phyloP scores from a whole-genome alignment of 2,797 vertebrate genomes.

The Nannoperca australis region DNA sequence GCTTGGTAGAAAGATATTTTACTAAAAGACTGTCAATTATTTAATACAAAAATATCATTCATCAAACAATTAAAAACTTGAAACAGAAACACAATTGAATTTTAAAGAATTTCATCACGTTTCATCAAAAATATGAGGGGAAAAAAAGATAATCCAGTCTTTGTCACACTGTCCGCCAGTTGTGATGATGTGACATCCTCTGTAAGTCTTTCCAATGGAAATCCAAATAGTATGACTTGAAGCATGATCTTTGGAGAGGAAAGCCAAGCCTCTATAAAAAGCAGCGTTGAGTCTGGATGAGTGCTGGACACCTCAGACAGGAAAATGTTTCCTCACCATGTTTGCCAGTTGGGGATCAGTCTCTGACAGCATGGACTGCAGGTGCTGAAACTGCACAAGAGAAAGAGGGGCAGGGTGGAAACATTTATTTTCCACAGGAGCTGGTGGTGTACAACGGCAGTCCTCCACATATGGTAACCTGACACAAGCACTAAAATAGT shows the following conservation, averaged over 20 bases:
- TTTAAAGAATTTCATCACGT: neutral
- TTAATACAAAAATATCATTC: slow-evolving; percentile 65
- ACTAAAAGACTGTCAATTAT: slow-evolving; percentile 19
- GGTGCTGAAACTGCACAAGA: slow-evolving; percentile 88
- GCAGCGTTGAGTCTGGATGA: slow-evolving; percentile 47
- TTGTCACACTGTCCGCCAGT: neutral
- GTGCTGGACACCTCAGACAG: slow-evolving; percentile 59
- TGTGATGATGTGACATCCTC: slow-evolving; percentile 17
- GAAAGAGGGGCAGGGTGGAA: slow-evolving; percentile 55
- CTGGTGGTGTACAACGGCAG: slow-evolving; percentile 20
- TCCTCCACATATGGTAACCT: slow-evolving; percentile 33
- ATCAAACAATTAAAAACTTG: slow-evolving; percentile 33
- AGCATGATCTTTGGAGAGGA: slow-evolving; percentile 49
- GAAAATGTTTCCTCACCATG: slow-evolving; percentile 82
- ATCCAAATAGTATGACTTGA: slow-evolving; percentile 60
- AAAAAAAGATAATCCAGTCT: neutral
- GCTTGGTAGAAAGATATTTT: neutral
- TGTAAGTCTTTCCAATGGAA: slow-evolving; percentile 59
- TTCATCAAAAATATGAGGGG: slow-evolving; percentile 9
- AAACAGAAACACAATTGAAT: slow-evolving; percentile 19
- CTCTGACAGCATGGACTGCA: slow-evolving; percentile 87
- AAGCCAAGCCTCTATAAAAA: slow-evolving; percentile 57
- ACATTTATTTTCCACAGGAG: slow-evolving; percentile 76
- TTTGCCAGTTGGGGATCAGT: slow-evolving; percentile 88
- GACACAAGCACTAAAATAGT: slow-evolving; percentile 37